Base-by-base conservation (phyloP, 2,113 vertebrate genomes). In the Pithys albifrons region DNA sequence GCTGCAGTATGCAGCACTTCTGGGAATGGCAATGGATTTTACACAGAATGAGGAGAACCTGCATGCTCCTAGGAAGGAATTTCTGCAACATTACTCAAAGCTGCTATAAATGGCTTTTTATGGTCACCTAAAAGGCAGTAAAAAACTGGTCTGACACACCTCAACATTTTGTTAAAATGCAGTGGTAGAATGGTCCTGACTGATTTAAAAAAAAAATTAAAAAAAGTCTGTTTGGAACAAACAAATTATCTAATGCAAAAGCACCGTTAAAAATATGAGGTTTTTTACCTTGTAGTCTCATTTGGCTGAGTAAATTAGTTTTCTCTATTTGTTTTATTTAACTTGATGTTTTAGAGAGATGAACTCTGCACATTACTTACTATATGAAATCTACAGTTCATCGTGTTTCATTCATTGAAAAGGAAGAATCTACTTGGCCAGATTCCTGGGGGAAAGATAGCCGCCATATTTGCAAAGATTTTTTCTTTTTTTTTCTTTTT, bases 401-500 rank as follows among this genome's bases (percentile, higher is more conserved):
- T 97, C 75, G 73, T 94, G 86, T 93, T 96, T 96, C 97, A 95
- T 95, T 90, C 2, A 1, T 59, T 94, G 62, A 77, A 97, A 92
- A 96, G 77, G 85, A 97, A 95, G 91, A 97, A 96, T 62, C 35
- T 35, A 91, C 90, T 97, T 97, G 96, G 92, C 89, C 43, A 41
- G 35, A 89, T 92, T 98, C 95, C 96, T 96, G 49, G 46, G 77
- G 85, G 94, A 97, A 96, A 95, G 84, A 96, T 76, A 97, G 71
- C 29, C 67, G 97, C 96, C 91, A 93, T 95, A 96, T 96, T 96
- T 95, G 72, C 75, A 4, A 33, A 93, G 93, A 98, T 97, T 96
- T 97, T 87, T 93, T 94, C 83, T 75, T 57, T 59, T 25, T 51
- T 52, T 46, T 57, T 57, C 10, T 51, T 57, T 57, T 67, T 79